Evolutionary conservation across 2,888 invertebrate species (phyloP), one percentile per base, ranked within the genome.

Genomic region (Busseola fusca): DNA sequence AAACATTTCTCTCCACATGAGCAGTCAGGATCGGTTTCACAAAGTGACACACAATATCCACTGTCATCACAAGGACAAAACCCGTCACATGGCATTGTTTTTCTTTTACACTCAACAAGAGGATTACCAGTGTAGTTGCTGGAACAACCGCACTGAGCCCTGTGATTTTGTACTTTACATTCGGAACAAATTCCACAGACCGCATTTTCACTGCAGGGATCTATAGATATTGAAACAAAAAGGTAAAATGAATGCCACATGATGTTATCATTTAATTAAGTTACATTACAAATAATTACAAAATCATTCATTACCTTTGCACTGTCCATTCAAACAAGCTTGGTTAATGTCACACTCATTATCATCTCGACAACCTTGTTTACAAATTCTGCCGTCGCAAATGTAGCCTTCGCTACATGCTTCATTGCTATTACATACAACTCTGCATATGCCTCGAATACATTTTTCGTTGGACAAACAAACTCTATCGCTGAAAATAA

Each of bases 401-500:
- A 99, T 98, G 92, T 98, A 98, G 82, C 98, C 97, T 21, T 96
- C 95, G 30, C 96, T 97, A 88, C 98, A 99, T 74, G 97, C 97
- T 21, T 97, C 96, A 90, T 99, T 98, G 67, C 97, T 98, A 89
- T 98, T 98, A 89, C 98, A 99, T 45, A 98, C 97, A 3, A 97
- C 96, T 91, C 98, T 97, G 88, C 98, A 98, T 67, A 97, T 96
- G 59, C 98, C 98, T 69, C 97, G 96, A 81, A 98, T 97, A 91
- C 99, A 99, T 84, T 98, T 97, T 92, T 98, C 98, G 88, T 98
- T 98, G 25, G 97, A 97, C 79, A 98, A 93, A 88, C 99, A 99
- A 85, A 98, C 97, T 59, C 96, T 96, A 90, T 98, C 98, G 82
- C 98, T 98, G 91, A 80, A 96, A 94, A 91, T 72, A 64, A 76